A percentile compares a stretch with the other conserved stretches of the same genome.
phyloP scores from a whole-genome alignment of 1,140 invertebrate species.

The Himalopsyche phryganea region DNA sequence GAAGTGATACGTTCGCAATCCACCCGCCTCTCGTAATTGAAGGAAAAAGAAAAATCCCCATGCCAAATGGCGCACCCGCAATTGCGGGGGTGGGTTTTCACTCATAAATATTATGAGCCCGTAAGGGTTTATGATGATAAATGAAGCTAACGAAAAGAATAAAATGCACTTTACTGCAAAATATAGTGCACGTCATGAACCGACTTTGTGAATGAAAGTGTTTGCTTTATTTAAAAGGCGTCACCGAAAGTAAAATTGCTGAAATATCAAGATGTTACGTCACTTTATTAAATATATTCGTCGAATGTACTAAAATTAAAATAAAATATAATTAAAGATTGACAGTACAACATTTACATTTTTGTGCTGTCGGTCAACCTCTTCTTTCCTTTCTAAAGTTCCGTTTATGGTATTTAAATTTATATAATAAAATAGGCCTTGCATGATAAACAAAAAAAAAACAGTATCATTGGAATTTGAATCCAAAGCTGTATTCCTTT shows the following conservation, averaged over 20 bases:
- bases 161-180: conserved; percentile 28
- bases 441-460: no score
- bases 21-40: conserved; percentile 13
- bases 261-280: no score
- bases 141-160: conserved; percentile 12
- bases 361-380: no score
- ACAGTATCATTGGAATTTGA: no score
- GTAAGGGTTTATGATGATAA: conserved; percentile 28
- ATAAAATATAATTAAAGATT: no score
- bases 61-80: conserved; percentile 20
- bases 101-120: conserved; percentile 31
- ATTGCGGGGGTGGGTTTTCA: conserved; percentile 1
- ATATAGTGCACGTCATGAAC: neutral
- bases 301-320: no score
- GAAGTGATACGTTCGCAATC: conserved; percentile 12
- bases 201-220: conserved; percentile 11
- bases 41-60: conserved; percentile 13
- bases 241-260: neutral
- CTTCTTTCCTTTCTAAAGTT: no score
- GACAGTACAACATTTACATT: no score
- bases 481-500: no score
- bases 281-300: no score
- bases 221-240: neutral
- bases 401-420: no score
- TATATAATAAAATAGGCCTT: no score